These are phyloP conservation scores for Lysandra coridon DNA, from an alignment of 2,888 invertebrate genomes.

Conservation along the genomic window DNA sequence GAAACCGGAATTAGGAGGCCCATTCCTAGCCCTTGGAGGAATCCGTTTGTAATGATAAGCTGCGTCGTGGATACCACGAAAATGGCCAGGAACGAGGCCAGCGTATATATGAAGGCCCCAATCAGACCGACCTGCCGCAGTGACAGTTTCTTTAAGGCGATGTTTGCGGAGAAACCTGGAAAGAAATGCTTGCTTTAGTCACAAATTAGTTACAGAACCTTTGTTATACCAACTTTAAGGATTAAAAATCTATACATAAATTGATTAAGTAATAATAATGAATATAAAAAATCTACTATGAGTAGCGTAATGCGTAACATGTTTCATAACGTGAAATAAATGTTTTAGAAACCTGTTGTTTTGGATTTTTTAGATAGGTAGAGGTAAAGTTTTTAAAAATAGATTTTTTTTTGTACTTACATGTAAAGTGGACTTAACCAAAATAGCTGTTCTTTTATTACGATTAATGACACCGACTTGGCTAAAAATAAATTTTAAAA, in stretches of 20 bases:
- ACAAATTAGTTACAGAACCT: neutral
- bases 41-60: slow-evolving; percentile 83
- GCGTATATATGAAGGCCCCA: slow-evolving; percentile 82
- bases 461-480: neutral
- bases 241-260: neutral
- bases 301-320: neutral
- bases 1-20: slow-evolving; percentile 87
- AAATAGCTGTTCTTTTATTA: neutral
- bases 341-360: neutral
- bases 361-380: neutral
- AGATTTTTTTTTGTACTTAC: neutral
- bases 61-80: slow-evolving; percentile 83
- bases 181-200: slow-evolving; percentile 41
- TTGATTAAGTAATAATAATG: neutral
- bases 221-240: neutral
- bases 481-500: neutral
- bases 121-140: slow-evolving; percentile 83
- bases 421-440: neutral
- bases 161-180: slow-evolving; percentile 85
- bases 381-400: neutral
- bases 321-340: neutral
- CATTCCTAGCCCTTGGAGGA: slow-evolving; percentile 84
- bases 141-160: slow-evolving; percentile 83
- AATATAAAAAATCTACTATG: neutral
- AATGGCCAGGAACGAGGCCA: slow-evolving; percentile 82